These are phyloP conservation scores for Chaetodon auriga DNA, from an alignment of 2,113 vertebrate genomes.

Conservation along the genomic window DNA sequence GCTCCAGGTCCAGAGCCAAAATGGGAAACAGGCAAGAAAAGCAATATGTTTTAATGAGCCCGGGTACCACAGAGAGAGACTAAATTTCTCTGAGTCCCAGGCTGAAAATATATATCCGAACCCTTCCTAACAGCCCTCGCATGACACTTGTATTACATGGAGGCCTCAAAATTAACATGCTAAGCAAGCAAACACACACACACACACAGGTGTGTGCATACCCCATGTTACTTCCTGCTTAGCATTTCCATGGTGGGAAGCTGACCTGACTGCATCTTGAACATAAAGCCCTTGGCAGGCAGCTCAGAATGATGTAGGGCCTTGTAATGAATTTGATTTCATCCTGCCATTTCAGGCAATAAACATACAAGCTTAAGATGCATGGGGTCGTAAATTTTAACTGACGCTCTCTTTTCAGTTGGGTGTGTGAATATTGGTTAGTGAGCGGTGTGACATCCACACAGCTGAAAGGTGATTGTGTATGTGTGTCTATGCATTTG, in stretches of 20 bases:
- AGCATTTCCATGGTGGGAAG: conserved; percentile 50
- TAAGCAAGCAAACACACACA: conserved; percentile 44
- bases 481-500: conserved; percentile 1
- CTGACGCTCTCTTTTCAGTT: conserved; percentile 42
- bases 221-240: conserved; percentile 29
- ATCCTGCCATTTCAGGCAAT: conserved; percentile 76
- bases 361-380: conserved; percentile 75
- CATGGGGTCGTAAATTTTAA: conserved; percentile 70
- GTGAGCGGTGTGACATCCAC: conserved; percentile 44
- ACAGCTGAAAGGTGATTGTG: conserved; percentile 17
- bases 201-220: neutral
- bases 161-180: conserved; percentile 59
- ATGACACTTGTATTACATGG: conserved; percentile 52
- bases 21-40: conserved; percentile 66
- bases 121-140: conserved; percentile 41
- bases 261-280: conserved; percentile 41
- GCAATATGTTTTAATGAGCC: conserved; percentile 75
- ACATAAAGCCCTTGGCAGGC: conserved; percentile 71
- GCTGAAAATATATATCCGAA: conserved; percentile 60
- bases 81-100: conserved; percentile 43
- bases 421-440: conserved; percentile 56
- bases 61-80: conserved; percentile 48
- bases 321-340: conserved; percentile 82
- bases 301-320: conserved; percentile 69
- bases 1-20: conserved; percentile 55